Evolutionary conservation across 2,888 invertebrate species (phyloP).

Genomic region (Galerucella calmariensis): DNA sequence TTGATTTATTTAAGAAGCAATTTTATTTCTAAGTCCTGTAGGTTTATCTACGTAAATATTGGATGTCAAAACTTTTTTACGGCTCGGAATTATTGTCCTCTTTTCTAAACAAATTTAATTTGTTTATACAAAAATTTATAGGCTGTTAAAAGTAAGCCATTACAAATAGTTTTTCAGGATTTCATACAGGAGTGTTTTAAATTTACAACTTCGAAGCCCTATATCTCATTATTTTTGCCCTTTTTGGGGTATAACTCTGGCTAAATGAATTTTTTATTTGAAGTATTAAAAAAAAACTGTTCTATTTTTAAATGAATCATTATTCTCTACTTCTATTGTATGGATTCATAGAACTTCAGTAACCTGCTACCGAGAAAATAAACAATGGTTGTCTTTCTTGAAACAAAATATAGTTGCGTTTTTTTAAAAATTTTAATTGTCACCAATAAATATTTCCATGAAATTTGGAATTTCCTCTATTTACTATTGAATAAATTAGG

Average conservation of each 20-base stretch:
- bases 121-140: not conserved
- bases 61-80: not conserved
- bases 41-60: not conserved
- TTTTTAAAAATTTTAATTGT: no score
- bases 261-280: no score
- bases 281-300: no score
- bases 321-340: not conserved
- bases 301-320: no score
- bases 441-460: no score
- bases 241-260: not conserved
- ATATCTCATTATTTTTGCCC: not conserved
- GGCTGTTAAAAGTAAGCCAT: not conserved
- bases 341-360: not conserved
- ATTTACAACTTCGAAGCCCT: not conserved
- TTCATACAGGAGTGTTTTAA: not conserved
- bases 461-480: not conserved
- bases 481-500: no score
- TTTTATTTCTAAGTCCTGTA: not conserved
- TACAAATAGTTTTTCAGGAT: not conserved
- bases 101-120: not conserved
- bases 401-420: no score
- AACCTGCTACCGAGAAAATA: slow-evolving; percentile 2
- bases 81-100: not conserved
- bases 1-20: not conserved
- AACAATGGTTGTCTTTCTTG: no score